Percentiles rank a stretch among this genome's conserved stretches.
Conservation (phyloP, 1,140 invertebrate species). For the Holotrichia oblita region DNA sequence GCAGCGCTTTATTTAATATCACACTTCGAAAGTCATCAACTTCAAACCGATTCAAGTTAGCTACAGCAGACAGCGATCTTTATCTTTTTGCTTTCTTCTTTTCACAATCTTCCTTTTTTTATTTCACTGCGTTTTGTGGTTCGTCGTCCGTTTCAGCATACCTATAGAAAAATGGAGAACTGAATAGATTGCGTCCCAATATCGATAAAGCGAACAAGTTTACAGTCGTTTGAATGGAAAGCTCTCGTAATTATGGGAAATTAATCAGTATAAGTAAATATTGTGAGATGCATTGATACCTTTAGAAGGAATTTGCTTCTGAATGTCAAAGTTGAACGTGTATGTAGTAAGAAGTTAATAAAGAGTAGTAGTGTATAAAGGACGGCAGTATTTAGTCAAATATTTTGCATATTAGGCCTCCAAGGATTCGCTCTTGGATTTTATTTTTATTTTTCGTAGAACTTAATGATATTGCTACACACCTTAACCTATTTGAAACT, state of each 20-base stretch:
- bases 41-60: neutral
- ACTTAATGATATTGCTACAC: too few species aligned
- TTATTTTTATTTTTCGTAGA: too few species aligned
- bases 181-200: neutral
- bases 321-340: neutral
- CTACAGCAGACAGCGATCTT: neutral
- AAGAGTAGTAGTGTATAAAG: too few species aligned
- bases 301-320: neutral
- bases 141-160: neutral
- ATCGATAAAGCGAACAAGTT: neutral
- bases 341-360: too few species aligned
- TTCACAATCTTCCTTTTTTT: neutral
- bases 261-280: slow-evolving; percentile 1
- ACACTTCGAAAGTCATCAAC: neutral
- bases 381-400: too few species aligned
- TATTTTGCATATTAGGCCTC: too few species aligned
- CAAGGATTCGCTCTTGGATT: too few species aligned
- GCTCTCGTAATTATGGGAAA: neutral
- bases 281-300: neutral
- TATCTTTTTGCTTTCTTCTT: neutral
- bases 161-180: neutral
- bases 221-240: neutral
- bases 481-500: too few species aligned
- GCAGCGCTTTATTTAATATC: neutral
- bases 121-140: neutral